These are phyloP conservation scores for Peromyscus polionotus DNA, from an alignment of 2,113 vertebrate genomes.

Conservation along the genomic window DNA sequence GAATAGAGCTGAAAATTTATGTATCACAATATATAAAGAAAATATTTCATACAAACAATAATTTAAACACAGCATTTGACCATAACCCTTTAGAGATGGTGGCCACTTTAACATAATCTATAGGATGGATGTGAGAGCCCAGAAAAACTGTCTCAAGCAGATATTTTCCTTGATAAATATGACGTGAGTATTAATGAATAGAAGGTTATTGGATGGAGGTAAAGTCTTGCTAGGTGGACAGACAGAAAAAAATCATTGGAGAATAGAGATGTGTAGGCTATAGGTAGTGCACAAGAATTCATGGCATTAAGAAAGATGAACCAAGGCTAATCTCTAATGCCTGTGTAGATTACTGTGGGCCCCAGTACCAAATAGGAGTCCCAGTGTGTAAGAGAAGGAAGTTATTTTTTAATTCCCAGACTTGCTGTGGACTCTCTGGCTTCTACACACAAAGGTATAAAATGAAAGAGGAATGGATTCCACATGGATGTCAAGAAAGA, in stretches of 20 bases:
- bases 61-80: conserved; percentile 21
- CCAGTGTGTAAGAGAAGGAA: background rate
- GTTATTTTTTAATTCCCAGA: background rate
- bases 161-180: conserved; percentile 7
- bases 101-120: background rate
- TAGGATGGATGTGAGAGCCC: background rate
- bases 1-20: background rate
- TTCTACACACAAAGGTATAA: background rate
- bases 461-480: background rate
- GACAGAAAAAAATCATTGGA: background rate
- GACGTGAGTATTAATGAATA: conserved; percentile 37
- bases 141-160: background rate
- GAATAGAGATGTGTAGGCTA: background rate
- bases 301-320: conserved; percentile 11
- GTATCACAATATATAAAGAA: background rate
- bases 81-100: background rate
- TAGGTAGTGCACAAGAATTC: background rate
- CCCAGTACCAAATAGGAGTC: background rate
- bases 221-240: conserved; percentile 16
- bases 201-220: background rate
- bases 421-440: background rate
- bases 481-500: conserved; percentile 18
- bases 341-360: background rate
- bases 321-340: background rate
- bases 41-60: background rate